Conservation (phyloP, 2,888 invertebrate species). For the Neoscelio sp. region DNA sequence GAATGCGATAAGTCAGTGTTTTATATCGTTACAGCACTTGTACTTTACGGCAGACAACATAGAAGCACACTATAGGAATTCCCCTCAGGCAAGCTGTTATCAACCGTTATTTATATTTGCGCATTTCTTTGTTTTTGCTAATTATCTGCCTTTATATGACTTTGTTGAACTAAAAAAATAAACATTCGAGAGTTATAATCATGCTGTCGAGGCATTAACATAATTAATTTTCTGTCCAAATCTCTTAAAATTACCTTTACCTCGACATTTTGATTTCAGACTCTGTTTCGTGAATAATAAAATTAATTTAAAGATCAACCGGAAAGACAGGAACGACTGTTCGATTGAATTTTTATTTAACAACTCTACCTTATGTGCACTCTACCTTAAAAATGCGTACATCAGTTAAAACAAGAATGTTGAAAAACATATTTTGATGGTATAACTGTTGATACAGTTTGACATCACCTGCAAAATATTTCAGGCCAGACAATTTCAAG, state of each 20-base stretch:
- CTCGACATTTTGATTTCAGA: conserved; percentile 67
- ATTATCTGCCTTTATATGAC: conserved; percentile 70
- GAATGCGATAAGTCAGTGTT: conserved; percentile 77
- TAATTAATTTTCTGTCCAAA: too few species aligned
- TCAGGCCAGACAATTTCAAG: conserved; percentile 76
- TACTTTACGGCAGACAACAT: conserved; percentile 86
- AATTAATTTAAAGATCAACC: conserved; percentile 5
- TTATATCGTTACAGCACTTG: conserved; percentile 88
- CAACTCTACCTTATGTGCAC: conserved; percentile 72
- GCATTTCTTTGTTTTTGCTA: conserved; percentile 70
- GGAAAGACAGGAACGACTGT: conserved; percentile 77
- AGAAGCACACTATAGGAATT: conserved; percentile 88
- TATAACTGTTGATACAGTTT: conserved; percentile 80
- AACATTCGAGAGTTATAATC: conserved; percentile 31
- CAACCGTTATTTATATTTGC: conserved; percentile 81
- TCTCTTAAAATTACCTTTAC: too few species aligned
- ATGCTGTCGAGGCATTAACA: conserved; percentile 45
- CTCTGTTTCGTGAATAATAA: conserved; percentile 52
- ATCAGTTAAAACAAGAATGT: conserved; percentile 5
- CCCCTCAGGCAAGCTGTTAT: conserved; percentile 90
- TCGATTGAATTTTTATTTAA: conserved; percentile 77
- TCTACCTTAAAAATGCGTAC: conserved; percentile 46
- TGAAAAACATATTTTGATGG: conserved; percentile 52
- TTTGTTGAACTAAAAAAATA: conserved; percentile 50
- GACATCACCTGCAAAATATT: conserved; percentile 72